Conservation (phyloP, 2,113 vertebrate species). For the Callipepla squamata region DNA sequence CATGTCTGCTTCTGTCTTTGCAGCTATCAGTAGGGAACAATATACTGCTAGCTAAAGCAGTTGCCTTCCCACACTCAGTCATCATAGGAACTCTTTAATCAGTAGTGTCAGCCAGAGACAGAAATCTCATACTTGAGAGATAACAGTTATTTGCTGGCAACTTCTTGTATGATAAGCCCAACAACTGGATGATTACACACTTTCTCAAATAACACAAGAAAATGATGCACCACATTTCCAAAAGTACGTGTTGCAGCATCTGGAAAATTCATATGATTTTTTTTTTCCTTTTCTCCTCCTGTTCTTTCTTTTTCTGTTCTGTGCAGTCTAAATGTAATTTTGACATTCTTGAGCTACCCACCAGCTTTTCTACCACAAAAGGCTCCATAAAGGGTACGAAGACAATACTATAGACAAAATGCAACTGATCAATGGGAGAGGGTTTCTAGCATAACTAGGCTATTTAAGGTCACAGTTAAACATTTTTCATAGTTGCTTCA, state of each 20-base stretch:
- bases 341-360: neutral
- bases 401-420: neutral
- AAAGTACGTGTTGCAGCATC: neutral
- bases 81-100: slow-evolving; percentile 54
- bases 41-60: neutral
- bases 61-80: neutral
- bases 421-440: slow-evolving; percentile 20
- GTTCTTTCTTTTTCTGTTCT: neutral
- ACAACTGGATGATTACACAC: slow-evolving; percentile 38
- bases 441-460: neutral
- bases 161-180: slow-evolving; percentile 48
- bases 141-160: slow-evolving; percentile 58
- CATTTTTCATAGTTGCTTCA: slow-evolving; percentile 19
- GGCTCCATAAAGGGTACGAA: neutral
- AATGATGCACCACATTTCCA: neutral
- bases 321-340: slow-evolving; percentile 12
- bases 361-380: neutral
- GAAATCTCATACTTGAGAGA: slow-evolving; percentile 51
- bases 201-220: slow-evolving; percentile 45
- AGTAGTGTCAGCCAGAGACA: slow-evolving; percentile 47
- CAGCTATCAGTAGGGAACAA: neutral
- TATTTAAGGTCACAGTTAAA: slow-evolving; percentile 37
- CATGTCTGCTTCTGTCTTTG: slow-evolving; percentile 6
- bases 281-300: neutral
- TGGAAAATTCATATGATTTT: slow-evolving; percentile 24